Conservation (phyloP, 2,888 invertebrate genomes). For the Protodeltote pygarga region DNA sequence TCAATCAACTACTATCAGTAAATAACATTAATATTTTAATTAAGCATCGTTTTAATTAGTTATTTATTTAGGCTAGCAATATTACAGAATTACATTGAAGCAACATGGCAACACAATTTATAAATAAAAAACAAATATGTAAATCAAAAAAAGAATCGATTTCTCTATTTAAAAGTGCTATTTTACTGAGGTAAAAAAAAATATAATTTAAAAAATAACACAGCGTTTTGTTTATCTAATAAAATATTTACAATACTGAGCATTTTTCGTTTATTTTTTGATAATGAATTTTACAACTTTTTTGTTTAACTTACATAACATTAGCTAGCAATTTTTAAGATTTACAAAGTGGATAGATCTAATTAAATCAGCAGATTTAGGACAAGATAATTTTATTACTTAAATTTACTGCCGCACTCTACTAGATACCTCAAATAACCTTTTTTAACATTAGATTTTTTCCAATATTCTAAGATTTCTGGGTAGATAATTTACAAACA, state of each 20-base stretch:
- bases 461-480: no score
- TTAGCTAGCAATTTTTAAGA: constrained; percentile 30
- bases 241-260: constrained; percentile 44
- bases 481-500: no score
- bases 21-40: constrained; percentile 84
- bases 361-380: constrained; percentile 14
- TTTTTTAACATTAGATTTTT: no score
- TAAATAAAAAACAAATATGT: constrained; percentile 38
- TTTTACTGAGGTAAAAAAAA: constrained; percentile 30
- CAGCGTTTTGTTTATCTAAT: constrained; percentile 18
- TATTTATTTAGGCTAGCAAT: constrained; percentile 76
- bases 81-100: constrained; percentile 73
- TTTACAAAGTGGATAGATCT: constrained; percentile 34
- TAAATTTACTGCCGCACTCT: no score
- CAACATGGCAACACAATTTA: constrained; percentile 64
- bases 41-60: constrained; percentile 68
- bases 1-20: constrained; percentile 81
- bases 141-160: constrained; percentile 23
- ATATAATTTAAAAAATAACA: constrained; percentile 38
- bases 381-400: not conserved
- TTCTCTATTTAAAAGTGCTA: constrained; percentile 26
- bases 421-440: no score
- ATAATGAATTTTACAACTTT: constrained; percentile 10
- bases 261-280: constrained; percentile 20
- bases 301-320: constrained; percentile 11